Percentiles rank a stretch among this genome's conserved stretches.
Evolutionary conservation across 2,113 vertebrate genomes (phyloP).

Genomic region (Grallaria varia): DNA sequence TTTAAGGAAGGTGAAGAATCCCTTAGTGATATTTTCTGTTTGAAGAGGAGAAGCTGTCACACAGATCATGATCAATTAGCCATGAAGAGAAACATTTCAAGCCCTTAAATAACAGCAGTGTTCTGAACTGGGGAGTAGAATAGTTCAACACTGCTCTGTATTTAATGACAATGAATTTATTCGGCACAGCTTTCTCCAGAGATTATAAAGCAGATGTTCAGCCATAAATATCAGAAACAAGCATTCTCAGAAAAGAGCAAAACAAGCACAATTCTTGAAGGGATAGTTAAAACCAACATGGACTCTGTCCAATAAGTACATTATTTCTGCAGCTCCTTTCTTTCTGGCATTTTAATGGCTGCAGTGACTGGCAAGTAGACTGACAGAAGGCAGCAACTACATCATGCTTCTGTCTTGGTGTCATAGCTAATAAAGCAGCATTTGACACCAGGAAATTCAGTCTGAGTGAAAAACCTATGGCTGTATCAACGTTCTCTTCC

Average conservation of each 20-base stretch:
- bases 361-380: neutral
- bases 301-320: neutral
- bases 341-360: neutral
- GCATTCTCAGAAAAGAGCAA: neutral
- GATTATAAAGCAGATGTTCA: conserved; percentile 18
- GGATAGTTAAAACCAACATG: neutral
- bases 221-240: neutral
- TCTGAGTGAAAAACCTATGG: neutral
- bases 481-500: neutral
- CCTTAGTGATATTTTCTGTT: neutral
- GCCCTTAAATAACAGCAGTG: neutral
- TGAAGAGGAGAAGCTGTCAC: neutral
- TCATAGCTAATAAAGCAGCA: neutral
- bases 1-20: neutral
- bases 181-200: conserved; percentile 11
- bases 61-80: conserved; percentile 1
- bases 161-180: conserved; percentile 17
- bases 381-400: neutral
- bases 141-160: neutral
- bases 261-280: neutral
- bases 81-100: conserved; percentile 30
- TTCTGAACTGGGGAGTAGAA: neutral
- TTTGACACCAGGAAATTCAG: neutral
- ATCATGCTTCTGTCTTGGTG: neutral
- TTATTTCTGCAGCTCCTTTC: neutral